Evolutionary conservation across 2,888 invertebrate genomes (phyloP), one percentile per base, ranked within the genome.

Genomic region (Fragum whitleyi): DNA sequence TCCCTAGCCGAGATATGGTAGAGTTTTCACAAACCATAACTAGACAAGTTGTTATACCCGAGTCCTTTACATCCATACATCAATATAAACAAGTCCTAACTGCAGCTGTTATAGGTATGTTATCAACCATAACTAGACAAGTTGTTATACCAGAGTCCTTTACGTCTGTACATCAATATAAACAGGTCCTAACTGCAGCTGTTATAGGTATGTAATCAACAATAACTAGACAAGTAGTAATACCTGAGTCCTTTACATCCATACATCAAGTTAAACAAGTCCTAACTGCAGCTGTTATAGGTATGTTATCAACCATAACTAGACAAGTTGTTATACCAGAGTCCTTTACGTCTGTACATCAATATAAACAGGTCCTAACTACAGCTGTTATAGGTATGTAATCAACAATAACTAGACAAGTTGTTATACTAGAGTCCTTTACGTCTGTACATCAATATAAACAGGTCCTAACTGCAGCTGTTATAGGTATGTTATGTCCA

Each of bases 1-100:
- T 91, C 77, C 89, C 90, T 19, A 79, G 85, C 55, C 67, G 77
- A 61, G 36, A 76, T 36, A 89, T 89, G 57, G 87, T 89, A 21
- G 90, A 88, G 21, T 75, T 71, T 7, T 78, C 84, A 51, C 86
- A 67, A 26, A 76, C 74, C 19, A 86, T 89, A 6, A 19, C 76
- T 26, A 84, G 91, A 71, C 85, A 88, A 51, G 81, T 88, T 26
- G 42, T 47, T 19, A 90, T 92, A n/a, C 90, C 90, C 11, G 79
- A 77, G 3, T 85, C 72, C 1, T 92, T 91, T 59, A 70, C 85
- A 1, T 86, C 83, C 19, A 78, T 83, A 0, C 62, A 62, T 39
- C 71, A 61, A n/a, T 92, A 92, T 83, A 91, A 88, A 71, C 87
- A 91, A 61, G 72, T 86, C 47, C 79, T 91, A 11, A 91, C 53